Evolutionary conservation across 2,797 vertebrate species (phyloP).

Genomic region (Sebastes hopkinsi): DNA sequence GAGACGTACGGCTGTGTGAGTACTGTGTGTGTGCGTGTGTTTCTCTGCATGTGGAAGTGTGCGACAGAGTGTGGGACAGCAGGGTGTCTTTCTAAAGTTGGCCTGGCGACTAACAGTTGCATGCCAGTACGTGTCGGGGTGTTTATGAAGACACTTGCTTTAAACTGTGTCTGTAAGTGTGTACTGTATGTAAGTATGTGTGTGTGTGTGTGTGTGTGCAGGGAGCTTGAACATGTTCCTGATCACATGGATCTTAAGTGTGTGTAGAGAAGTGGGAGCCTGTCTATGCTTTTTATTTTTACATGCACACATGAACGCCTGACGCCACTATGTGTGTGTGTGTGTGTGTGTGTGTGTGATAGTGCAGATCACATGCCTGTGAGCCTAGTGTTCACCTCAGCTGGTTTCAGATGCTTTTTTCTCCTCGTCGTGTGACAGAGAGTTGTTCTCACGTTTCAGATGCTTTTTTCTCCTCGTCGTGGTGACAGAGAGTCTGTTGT

Average conservation of each 20-base stretch:
- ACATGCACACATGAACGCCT: conserved; percentile 40
- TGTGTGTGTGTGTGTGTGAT: background rate
- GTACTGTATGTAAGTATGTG: conserved; percentile 1
- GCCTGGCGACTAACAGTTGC: conserved; percentile 64
- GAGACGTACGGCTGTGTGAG: background rate
- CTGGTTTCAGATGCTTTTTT: conserved; percentile 54
- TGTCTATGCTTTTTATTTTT: conserved; percentile 68
- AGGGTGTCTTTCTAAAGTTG: conserved; percentile 49
- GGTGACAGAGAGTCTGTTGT: conserved; percentile 66
- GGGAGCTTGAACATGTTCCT: conserved; percentile 16
- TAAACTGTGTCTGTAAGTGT: conserved; percentile 53
- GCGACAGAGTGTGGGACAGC: conserved; percentile 16
- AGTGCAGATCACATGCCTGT: conserved; percentile 49
- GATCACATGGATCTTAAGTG: conserved; percentile 39
- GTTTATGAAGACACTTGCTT: conserved; percentile 75
- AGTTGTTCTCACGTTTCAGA: conserved; percentile 60
- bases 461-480: conserved; percentile 33
- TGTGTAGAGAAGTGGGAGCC: conserved; percentile 30
- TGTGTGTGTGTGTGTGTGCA: background rate
- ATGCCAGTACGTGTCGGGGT: conserved; percentile 60
- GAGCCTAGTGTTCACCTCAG: conserved; percentile 38
- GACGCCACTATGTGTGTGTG: conserved; percentile 22
- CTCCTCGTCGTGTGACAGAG: conserved; percentile 47
- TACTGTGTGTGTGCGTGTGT: background rate
- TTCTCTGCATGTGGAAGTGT: background rate